Evolutionary conservation across 2,113 vertebrate species (phyloP).

Genomic region (Mus pahari): DNA sequence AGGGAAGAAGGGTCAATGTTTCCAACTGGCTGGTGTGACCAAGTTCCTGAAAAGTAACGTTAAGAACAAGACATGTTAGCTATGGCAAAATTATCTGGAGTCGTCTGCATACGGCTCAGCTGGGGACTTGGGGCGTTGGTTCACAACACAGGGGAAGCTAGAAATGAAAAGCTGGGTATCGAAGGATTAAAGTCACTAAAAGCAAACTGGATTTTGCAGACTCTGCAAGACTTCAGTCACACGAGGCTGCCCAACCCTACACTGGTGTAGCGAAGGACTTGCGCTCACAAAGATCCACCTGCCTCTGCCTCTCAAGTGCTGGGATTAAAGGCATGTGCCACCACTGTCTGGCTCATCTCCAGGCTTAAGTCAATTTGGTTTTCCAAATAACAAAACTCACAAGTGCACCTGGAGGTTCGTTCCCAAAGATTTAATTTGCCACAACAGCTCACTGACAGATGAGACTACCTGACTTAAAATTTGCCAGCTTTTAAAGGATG

Average conservation of each 20-base stretch:
- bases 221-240: neutral
- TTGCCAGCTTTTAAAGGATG: neutral
- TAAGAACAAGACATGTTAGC: neutral
- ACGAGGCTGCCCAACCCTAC: neutral
- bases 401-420: neutral
- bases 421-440: neutral
- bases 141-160: neutral
- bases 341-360: neutral
- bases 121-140: neutral
- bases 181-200: neutral
- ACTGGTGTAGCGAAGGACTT: neutral
- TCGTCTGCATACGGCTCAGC: neutral
- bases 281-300: neutral
- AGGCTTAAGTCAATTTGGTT: neutral
- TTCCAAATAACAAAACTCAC: neutral
- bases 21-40: neutral
- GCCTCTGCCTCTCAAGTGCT: neutral
- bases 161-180: neutral
- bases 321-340: neutral
- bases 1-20: neutral
- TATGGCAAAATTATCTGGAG: neutral
- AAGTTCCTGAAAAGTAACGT: neutral
- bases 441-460: neutral
- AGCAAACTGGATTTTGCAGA: neutral
- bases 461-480: neutral